phyloP scores from a whole-genome alignment of 2,888 invertebrate species.

The Drosophila nr. fundita region DNA sequence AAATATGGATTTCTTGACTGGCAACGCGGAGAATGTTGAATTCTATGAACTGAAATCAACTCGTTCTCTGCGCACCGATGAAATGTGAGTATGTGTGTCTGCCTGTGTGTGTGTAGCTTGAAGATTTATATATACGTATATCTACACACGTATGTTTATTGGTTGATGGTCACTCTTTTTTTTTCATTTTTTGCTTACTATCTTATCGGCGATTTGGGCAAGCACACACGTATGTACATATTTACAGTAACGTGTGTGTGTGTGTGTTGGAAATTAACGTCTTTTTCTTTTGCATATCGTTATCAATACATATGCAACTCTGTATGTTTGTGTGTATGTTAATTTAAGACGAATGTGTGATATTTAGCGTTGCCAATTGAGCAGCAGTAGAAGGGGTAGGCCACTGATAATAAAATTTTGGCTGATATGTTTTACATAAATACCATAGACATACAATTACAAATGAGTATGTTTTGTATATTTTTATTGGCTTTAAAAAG shows the following conservation, averaged over 20 bases:
- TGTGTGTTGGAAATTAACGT: slow-evolving; percentile 12
- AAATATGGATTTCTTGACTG: slow-evolving; percentile 69
- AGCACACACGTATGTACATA: background rate
- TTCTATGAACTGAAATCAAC: slow-evolving; percentile 88
- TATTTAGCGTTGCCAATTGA: slow-evolving; percentile 33
- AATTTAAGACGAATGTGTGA: slow-evolving; percentile 18
- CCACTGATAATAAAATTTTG: slow-evolving; percentile 9
- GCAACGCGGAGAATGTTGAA: slow-evolving; percentile 84
- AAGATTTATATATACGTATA: slow-evolving; percentile 2
- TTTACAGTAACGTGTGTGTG: background rate
- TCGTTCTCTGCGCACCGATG: slow-evolving; percentile 86
- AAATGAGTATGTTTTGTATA: background rate
- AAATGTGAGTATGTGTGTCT: slow-evolving; percentile 86
- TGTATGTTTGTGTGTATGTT: slow-evolving; percentile 4
- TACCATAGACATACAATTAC: background rate
- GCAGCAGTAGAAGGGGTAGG: background rate
- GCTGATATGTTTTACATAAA: background rate
- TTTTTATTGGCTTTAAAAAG: background rate
- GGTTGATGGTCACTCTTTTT: slow-evolving; percentile 61
- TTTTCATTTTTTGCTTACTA: slow-evolving; percentile 48
- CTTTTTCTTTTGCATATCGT: background rate
- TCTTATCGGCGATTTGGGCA: slow-evolving; percentile 54
- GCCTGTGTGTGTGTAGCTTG: background rate
- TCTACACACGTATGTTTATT: slow-evolving; percentile 34
- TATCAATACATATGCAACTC: background rate